Evolutionary conservation across 1,140 invertebrate genomes (phyloP).

Genomic region (Dendroctonus valens): DNA sequence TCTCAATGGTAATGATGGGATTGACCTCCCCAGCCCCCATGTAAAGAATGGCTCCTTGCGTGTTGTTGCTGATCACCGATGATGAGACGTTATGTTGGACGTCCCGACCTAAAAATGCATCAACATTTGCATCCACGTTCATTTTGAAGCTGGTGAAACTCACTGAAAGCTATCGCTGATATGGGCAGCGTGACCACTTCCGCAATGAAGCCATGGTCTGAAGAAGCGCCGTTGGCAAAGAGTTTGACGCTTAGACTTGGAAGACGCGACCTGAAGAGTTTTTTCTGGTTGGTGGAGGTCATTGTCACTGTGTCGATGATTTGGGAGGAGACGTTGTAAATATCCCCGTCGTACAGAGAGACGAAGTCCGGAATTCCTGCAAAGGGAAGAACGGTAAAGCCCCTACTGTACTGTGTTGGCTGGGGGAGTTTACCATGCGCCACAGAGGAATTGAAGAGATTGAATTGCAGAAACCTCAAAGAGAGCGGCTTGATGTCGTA

Average conservation of each 20-base stretch:
- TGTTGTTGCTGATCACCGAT: constrained; percentile 79
- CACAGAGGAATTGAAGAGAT: constrained; percentile 87
- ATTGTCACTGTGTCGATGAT: constrained; percentile 71
- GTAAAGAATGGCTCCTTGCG: constrained; percentile 85
- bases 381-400: neutral
- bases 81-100: constrained; percentile 89
- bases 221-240: constrained; percentile 91
- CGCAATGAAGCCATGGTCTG: constrained; percentile 94
- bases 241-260: constrained; percentile 87
- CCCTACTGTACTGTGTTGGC: too few relatives aligned
- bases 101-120: constrained; percentile 73
- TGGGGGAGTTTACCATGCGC: constrained; percentile 14
- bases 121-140: neutral
- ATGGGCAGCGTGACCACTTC: constrained; percentile 95
- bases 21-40: constrained; percentile 93
- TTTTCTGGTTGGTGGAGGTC: constrained; percentile 68
- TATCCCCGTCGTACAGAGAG: constrained; percentile 87
- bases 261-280: constrained; percentile 70
- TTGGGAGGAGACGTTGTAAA: constrained; percentile 80
- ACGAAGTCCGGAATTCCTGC: constrained; percentile 77
- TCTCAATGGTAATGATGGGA: constrained; percentile 84
- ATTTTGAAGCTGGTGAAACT: constrained; percentile 48
- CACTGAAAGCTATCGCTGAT: constrained; percentile 84
- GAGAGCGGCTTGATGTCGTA: constrained; percentile 83
- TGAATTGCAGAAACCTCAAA: constrained; percentile 88